Evolutionary conservation across 1,140 invertebrate genomes (phyloP).

Genomic region (Drosophila ogumai): DNA sequence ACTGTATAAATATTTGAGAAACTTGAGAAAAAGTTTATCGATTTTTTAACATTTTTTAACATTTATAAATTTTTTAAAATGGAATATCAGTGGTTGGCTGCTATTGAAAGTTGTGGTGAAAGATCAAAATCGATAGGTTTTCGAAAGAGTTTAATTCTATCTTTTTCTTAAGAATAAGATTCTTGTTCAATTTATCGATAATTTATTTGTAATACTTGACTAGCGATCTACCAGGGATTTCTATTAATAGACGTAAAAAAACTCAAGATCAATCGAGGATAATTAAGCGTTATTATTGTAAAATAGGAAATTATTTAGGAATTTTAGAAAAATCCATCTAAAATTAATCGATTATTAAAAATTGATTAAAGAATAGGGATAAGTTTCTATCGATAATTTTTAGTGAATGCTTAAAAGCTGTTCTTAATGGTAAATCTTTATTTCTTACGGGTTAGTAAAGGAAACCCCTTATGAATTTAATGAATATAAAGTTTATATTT

Average conservation of each 20-base stretch:
- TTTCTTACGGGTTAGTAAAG: not conserved
- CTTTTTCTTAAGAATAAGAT: too few relatives aligned
- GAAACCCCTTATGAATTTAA: not conserved
- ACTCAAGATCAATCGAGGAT: not conserved
- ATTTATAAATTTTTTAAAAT: not conserved
- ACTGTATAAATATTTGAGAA: conserved; percentile 6
- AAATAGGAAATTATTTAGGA: not conserved
- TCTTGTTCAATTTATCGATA: too few relatives aligned
- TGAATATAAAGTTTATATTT: not conserved
- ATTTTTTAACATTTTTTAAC: not conserved
- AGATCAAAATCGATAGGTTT: too few relatives aligned
- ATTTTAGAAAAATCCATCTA: not conserved
- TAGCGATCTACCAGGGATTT: too few relatives aligned
- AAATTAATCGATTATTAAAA: not conserved
- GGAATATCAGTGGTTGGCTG: too few relatives aligned
- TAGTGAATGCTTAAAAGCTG: not conserved
- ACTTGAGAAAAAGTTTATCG: too few relatives aligned
- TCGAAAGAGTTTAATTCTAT: too few relatives aligned
- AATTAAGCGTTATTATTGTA: not conserved
- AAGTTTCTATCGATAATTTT: not conserved
- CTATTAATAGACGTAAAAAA: not conserved
- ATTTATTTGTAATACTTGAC: too few relatives aligned
- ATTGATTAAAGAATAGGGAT: not conserved
- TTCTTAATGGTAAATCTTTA: not conserved
- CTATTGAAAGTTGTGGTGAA: not conserved